These are phyloP conservation scores for Aptenodytes forsteri DNA, from an alignment of 2,113 vertebrate species.

Conservation along the genomic window DNA sequence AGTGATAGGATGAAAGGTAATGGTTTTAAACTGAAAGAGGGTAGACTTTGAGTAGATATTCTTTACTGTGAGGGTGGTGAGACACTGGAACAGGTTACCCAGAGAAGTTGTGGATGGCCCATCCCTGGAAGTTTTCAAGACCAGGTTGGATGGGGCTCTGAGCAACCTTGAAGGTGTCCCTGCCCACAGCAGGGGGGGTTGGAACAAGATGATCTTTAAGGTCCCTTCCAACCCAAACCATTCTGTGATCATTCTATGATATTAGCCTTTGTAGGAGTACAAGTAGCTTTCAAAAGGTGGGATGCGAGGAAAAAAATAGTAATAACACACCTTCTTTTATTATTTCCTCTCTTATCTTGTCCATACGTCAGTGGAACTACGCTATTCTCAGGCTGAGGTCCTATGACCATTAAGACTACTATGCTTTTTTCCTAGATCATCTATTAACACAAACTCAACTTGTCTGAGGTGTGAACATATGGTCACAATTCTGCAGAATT, in stretches of 20 bases:
- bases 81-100: neutral
- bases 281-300: neutral
- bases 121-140: neutral
- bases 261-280: too few relatives aligned
- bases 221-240: neutral
- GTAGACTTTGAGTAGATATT: neutral
- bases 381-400: neutral
- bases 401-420: neutral
- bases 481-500: neutral
- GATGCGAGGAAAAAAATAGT: neutral
- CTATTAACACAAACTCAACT: neutral
- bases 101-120: neutral
- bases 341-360: neutral
- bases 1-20: neutral
- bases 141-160: neutral
- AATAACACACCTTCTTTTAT: accelerated
- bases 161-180: neutral
- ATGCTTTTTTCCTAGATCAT: neutral
- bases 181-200: neutral
- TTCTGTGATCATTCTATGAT: neutral
- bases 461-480: neutral
- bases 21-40: neutral
- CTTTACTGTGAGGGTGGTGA: neutral
- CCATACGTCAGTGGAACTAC: neutral
- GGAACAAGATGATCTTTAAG: neutral